Evolutionary conservation across 2,797 vertebrate genomes (phyloP).

Genomic region (Hemitrygon akajei): DNA sequence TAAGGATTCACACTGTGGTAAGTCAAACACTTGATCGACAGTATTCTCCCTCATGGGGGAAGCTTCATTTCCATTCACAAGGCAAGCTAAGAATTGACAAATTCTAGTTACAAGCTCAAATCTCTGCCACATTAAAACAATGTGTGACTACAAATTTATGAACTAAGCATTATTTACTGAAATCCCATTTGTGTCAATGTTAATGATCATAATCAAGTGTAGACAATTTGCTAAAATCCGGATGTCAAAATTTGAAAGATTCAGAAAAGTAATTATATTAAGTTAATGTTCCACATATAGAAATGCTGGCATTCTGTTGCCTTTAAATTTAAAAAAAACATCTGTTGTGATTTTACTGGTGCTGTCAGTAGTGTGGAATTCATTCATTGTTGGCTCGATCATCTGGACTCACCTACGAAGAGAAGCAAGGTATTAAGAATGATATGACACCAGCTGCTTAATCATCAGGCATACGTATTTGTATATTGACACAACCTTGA

Average conservation of each 20-base stretch:
- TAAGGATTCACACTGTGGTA: neutral
- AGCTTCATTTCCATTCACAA: constrained; percentile 7
- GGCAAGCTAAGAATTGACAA: neutral
- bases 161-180: neutral
- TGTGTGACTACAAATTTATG: neutral
- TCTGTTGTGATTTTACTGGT: constrained; percentile 1
- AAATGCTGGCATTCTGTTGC: neutral
- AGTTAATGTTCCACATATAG: neutral
- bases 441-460: neutral
- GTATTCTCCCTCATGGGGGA: too few species aligned
- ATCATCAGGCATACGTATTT: neutral
- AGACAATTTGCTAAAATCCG: neutral
- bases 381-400: neutral
- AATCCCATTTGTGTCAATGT: neutral
- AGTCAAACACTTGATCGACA: neutral
- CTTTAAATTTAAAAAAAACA: neutral
- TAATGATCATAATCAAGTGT: neutral
- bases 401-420: neutral
- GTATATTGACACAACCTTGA: neutral
- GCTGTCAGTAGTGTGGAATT: neutral
- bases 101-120: neutral
- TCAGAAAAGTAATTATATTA: neutral
- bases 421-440: neutral
- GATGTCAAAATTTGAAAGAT: neutral
- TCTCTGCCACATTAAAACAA: neutral